These are phyloP conservation scores for Automeris io DNA, from an alignment of 2,888 invertebrate species.

Conservation along the genomic window DNA sequence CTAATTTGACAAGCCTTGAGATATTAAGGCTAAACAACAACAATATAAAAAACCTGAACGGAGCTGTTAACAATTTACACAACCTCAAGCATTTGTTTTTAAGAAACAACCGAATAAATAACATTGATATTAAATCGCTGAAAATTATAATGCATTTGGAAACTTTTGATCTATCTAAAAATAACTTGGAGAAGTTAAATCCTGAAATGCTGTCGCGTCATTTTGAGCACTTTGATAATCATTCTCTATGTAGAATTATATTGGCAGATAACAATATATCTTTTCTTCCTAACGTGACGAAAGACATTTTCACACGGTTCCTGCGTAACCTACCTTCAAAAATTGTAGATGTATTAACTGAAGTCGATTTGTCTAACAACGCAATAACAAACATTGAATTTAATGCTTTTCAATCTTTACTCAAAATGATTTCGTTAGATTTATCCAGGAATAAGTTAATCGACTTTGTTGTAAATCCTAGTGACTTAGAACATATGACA, in stretches of 20 bases:
- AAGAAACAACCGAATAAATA: constrained; percentile 44
- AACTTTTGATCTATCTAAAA: constrained; percentile 58
- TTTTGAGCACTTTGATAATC: constrained; percentile 48
- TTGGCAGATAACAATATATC: constrained; percentile 49
- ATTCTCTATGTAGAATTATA: constrained; percentile 48
- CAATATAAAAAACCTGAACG: constrained; percentile 51
- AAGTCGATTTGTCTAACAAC: constrained; percentile 58
- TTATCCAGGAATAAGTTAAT: constrained; percentile 48
- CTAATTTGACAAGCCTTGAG: constrained; percentile 44
- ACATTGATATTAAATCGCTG: constrained; percentile 46
- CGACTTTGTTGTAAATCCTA: constrained; percentile 41
- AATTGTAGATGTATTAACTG: constrained; percentile 36
- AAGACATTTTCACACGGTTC: constrained; percentile 28
- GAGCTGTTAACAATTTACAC: constrained; percentile 50
- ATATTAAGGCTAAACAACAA: constrained; percentile 49
- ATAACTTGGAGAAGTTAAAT: constrained; percentile 42
- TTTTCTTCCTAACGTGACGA: constrained; percentile 40
- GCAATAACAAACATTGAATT: constrained; percentile 44
- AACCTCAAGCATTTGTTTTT: constrained; percentile 52
- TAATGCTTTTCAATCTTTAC: constrained; percentile 50
- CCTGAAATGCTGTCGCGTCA: constrained; percentile 50
- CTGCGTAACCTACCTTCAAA: constrained; percentile 24
- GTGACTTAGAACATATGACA: constrained; percentile 39
- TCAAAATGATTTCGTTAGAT: constrained; percentile 41
- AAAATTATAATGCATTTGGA: constrained; percentile 54